Conservation (phyloP, 1,140 invertebrate species). For the Euura lappo region DNA sequence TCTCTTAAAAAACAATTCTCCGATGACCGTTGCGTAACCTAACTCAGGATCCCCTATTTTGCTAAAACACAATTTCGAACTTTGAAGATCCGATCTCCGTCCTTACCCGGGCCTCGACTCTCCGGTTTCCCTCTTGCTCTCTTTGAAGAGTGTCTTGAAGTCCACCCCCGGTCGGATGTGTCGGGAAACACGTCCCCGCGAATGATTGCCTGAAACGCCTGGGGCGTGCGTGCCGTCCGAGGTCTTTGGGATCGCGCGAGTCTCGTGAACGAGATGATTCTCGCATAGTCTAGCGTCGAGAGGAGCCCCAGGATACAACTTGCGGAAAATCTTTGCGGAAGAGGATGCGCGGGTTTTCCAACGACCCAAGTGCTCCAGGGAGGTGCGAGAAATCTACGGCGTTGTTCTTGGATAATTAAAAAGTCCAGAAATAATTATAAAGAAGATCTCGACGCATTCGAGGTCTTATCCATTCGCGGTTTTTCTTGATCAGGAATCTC, state of each 20-base stretch:
- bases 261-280: slow-evolving; percentile 13
- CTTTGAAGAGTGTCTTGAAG: background rate
- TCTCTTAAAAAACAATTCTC: background rate
- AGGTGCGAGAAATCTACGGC: background rate
- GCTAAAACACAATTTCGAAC: background rate
- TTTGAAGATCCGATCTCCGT: background rate
- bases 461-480: no score
- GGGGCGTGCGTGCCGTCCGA: slow-evolving; percentile 17
- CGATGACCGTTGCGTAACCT: background rate
- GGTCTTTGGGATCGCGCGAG: slow-evolving; percentile 2
- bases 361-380: no score
- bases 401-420: background rate
- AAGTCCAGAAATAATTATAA: background rate
- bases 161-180: background rate
- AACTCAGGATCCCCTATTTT: background rate
- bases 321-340: no score
- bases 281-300: background rate
- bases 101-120: background rate
- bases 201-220: slow-evolving; percentile 24
- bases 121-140: background rate
- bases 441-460: no score
- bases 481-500: no score
- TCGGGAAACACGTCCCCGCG: slow-evolving; percentile 15
- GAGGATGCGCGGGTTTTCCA: no score
- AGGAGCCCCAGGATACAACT: no score